Evolutionary conservation across 2,113 vertebrate genomes (phyloP), one percentile per base, ranked within the genome.

Genomic region (Cyanoderma ruficeps): DNA sequence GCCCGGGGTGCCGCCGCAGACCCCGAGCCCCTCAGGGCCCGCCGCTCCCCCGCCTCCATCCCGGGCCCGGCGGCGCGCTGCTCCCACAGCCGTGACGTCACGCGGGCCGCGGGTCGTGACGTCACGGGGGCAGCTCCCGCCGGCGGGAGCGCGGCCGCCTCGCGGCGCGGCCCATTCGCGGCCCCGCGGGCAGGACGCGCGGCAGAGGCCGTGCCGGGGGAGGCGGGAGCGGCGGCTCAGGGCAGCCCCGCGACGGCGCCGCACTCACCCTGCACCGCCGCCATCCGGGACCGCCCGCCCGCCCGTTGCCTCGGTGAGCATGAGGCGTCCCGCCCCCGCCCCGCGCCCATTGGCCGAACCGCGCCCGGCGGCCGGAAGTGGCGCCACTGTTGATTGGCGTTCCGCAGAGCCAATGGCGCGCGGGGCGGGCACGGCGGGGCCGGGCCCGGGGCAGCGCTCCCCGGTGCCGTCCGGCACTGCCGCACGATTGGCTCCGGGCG

Each of bases 401-500:
- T 7, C 8, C 22, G 27, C 17, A 0, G 17, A 9, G 11, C 81
- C 49, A 63, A 46, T 64, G 69, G 57, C 17, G 39, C 10, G 10
- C 18, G 18, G 22, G 21, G 41, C 25, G 21, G 41, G 39, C 13
- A 30, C 2, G 65, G 50, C 22, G 13, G 21, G 10, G 12, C 35
- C 7, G 13, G 15, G 20, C 1, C 4, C 2, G 7, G 20, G 15
- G 3, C 5, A 0, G 22, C 6, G 23, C 11, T 28, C 2, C 11
- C 9, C 10, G 15, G 8, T 25, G 10, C 17, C 3, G 1, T 1
- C 9, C 10, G 5, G 28, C 22, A 0, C 8, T 1, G 22, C 27
- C 2, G 27, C 8, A 2, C 37, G 2, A 3, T 8, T 12, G 49
- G 49, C 2, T 3, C 33, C 30, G 10, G 23, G 44, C 15, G 7